Conservation (phyloP, 2,888 invertebrate genomes). For the Salpingus planirostris region DNA sequence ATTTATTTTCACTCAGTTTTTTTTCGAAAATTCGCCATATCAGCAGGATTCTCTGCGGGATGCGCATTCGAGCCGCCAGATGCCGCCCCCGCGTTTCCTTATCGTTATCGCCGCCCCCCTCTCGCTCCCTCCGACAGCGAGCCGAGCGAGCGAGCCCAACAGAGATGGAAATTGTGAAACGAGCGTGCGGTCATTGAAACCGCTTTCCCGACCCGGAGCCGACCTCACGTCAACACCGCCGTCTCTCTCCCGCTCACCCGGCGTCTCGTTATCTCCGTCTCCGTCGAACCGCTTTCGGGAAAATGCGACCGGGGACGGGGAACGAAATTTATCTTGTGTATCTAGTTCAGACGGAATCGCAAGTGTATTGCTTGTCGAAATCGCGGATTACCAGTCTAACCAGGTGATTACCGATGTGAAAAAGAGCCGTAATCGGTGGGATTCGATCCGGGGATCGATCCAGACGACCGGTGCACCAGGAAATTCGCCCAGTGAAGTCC, state of each 20-base stretch:
- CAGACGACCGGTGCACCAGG: conserved; percentile 3
- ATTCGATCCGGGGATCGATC: neutral
- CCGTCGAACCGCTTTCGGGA: conserved; percentile 3
- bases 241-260: conserved; percentile 12
- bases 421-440: conserved; percentile 16
- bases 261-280: conserved; percentile 14
- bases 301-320: conserved; percentile 1
- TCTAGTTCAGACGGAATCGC: conserved; percentile 30
- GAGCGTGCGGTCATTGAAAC: conserved; percentile 19
- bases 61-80: no score
- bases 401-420: conserved; percentile 8
- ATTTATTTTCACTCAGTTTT: no score
- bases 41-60: no score
- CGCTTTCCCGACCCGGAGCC: conserved; percentile 10
- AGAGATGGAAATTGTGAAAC: conserved; percentile 22
- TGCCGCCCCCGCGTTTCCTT: no score
- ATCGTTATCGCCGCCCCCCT: no score
- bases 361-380: conserved; percentile 19
- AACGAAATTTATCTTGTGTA: conserved; percentile 24
- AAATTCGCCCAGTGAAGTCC: no score
- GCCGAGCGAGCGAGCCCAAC: conserved; percentile 15
- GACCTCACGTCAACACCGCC: conserved; percentile 13
- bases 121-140: conserved; percentile 3
- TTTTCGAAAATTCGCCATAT: no score
- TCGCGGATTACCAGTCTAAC: conserved; percentile 17